These are phyloP conservation scores for Neotoma lepida DNA, from an alignment of 2,113 vertebrate species.

Conservation along the genomic window DNA sequence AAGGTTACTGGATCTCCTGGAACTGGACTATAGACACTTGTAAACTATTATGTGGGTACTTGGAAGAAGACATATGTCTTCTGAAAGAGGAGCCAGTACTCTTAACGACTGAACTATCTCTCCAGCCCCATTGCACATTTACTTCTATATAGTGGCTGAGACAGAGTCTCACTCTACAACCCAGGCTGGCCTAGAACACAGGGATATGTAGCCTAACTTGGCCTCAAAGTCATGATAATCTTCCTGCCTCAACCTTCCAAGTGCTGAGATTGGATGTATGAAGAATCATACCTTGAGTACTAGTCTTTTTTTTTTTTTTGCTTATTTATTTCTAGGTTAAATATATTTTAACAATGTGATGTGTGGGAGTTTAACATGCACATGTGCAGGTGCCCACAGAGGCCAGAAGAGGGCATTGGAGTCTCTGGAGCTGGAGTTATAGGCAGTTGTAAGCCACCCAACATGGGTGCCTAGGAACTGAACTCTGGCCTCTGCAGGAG, in stretches of 20 bases:
- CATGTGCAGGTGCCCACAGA: no score
- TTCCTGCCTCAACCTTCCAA: neutral
- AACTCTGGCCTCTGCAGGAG: no score
- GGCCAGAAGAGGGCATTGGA: no score
- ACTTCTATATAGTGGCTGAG: conserved; percentile 31
- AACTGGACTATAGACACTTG: neutral
- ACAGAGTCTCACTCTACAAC: neutral
- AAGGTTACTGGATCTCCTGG: neutral
- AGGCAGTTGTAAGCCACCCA: no score
- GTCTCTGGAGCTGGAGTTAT: no score
- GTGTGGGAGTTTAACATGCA: no score
- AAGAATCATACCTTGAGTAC: neutral
- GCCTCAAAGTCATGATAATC: neutral
- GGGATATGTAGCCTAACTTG: neutral
- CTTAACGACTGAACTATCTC: neutral
- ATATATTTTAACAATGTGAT: no score
- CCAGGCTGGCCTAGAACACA: no score
- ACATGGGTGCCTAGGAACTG: no score
- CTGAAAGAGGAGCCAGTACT: neutral
- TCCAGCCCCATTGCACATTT: neutral
- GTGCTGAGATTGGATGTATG: neutral
- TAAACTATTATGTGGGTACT: neutral
- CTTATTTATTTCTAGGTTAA: no score
- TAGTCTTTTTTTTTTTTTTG: neutral
- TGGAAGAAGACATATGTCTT: neutral